These are phyloP conservation scores for Oreochromis niloticus DNA, from an alignment of 2,113 vertebrate species.

Conservation along the genomic window DNA sequence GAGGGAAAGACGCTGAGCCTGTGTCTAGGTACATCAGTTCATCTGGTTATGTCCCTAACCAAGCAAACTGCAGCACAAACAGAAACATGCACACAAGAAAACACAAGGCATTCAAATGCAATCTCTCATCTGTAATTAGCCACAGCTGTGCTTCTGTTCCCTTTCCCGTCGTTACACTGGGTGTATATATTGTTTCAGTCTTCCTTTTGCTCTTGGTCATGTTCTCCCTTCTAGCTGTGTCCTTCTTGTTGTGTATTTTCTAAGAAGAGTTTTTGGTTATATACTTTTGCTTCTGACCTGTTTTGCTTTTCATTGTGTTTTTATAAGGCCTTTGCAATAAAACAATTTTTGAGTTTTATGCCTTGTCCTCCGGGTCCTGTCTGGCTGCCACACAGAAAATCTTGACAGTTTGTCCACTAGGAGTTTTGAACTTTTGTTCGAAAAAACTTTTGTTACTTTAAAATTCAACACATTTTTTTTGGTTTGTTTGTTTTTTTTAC, in stretches of 20 bases:
- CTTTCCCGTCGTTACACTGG: neutral
- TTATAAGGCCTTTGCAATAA: neutral
- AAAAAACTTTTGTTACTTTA: neutral
- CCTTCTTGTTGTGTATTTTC: neutral
- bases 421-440: neutral
- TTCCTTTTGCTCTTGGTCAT: neutral
- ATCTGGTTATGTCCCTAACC: neutral
- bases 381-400: neutral
- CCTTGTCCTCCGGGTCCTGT: neutral
- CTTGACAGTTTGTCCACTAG: neutral
- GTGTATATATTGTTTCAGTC: neutral
- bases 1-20: neutral
- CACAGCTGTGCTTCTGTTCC: neutral
- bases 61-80: neutral
- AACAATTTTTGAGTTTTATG: neutral
- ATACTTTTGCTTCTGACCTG: neutral
- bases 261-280: neutral
- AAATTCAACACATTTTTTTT: neutral
- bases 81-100: neutral
- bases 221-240: neutral
- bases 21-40: neutral
- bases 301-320: neutral
- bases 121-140: neutral
- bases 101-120: neutral
- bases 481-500: neutral